A percentile compares a stretch with the other conserved stretches of the same genome.
phyloP scores from a whole-genome alignment of 2,888 invertebrate genomes.

The Diabrotica balteata region DNA sequence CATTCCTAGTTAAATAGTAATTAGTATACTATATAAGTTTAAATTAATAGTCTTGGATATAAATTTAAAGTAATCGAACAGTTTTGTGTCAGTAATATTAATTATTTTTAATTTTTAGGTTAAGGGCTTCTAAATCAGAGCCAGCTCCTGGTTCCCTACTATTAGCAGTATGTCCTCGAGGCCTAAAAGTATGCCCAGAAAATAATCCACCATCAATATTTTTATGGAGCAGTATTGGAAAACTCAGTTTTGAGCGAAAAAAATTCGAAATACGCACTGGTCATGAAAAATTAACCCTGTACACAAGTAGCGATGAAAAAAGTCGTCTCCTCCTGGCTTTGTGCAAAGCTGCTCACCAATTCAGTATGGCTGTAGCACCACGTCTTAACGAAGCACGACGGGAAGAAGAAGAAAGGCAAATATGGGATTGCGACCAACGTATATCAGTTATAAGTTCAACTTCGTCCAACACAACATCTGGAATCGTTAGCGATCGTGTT shows the following conservation, averaged over 20 bases:
- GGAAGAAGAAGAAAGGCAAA: slow-evolving; percentile 78
- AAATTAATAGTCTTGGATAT: too few relatives aligned
- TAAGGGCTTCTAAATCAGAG: slow-evolving; percentile 80
- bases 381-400: slow-evolving; percentile 82
- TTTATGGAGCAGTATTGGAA: slow-evolving; percentile 95
- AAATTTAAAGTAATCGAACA: too few relatives aligned
- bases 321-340: slow-evolving; percentile 78
- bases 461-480: slow-evolving; percentile 96
- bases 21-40: too few relatives aligned
- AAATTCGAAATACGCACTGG: slow-evolving; percentile 95
- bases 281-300: slow-evolving; percentile 87
- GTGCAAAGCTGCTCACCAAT: slow-evolving; percentile 84
- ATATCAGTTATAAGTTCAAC: slow-evolving; percentile 76
- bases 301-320: slow-evolving; percentile 91
- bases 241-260: slow-evolving; percentile 94
- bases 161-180: slow-evolving; percentile 90
- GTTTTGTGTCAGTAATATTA: too few relatives aligned
- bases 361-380: slow-evolving; percentile 91
- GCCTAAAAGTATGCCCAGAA: slow-evolving; percentile 85
- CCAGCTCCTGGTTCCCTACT: slow-evolving; percentile 80
- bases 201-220: slow-evolving; percentile 78
- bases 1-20: too few relatives aligned
- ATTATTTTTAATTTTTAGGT: slow-evolving; percentile 58
- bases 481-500: slow-evolving; percentile 91
- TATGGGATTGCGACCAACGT: slow-evolving; percentile 59